Evolutionary conservation across 2,888 invertebrate genomes (phyloP).

Genomic region (Trisateles emortualis): DNA sequence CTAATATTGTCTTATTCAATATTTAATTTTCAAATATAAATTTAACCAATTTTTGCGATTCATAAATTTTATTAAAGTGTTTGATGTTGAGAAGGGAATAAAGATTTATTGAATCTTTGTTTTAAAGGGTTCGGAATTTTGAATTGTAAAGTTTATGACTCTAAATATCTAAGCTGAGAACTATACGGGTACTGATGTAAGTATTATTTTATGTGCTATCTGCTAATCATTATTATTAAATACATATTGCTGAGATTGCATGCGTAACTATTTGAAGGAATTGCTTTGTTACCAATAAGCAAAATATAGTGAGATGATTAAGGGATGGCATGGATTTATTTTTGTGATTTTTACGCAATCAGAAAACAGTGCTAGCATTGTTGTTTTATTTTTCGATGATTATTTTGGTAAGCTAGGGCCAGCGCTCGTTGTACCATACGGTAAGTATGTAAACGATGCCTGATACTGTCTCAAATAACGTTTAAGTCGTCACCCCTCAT

Average conservation of each 20-base stretch:
- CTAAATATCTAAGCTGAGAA: too few relatives aligned
- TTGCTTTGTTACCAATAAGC: too few relatives aligned
- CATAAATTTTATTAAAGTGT: slow-evolving; percentile 74
- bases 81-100: slow-evolving; percentile 41
- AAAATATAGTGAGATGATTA: too few relatives aligned
- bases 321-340: not conserved
- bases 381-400: too few relatives aligned
- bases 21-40: slow-evolving; percentile 81
- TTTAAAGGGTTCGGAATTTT: slow-evolving; percentile 17
- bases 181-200: too few relatives aligned
- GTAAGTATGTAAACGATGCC: slow-evolving; percentile 53
- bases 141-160: slow-evolving; percentile 10
- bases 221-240: too few relatives aligned
- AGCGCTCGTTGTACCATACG: not conserved
- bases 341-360: not conserved
- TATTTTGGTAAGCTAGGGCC: not conserved
- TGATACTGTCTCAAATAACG: slow-evolving; percentile 76
- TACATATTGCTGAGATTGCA: too few relatives aligned
- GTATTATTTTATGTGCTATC: too few relatives aligned
- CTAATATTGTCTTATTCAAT: slow-evolving; percentile 87
- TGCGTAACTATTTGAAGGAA: too few relatives aligned
- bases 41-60: slow-evolving; percentile 77
- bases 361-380: too few relatives aligned
- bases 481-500: slow-evolving; percentile 76
- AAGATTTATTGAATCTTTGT: slow-evolving; percentile 32